Evolutionary conservation across 2,888 invertebrate species (phyloP), one percentile per base, ranked within the genome.

Genomic region (Entomobrya multifasciata): DNA sequence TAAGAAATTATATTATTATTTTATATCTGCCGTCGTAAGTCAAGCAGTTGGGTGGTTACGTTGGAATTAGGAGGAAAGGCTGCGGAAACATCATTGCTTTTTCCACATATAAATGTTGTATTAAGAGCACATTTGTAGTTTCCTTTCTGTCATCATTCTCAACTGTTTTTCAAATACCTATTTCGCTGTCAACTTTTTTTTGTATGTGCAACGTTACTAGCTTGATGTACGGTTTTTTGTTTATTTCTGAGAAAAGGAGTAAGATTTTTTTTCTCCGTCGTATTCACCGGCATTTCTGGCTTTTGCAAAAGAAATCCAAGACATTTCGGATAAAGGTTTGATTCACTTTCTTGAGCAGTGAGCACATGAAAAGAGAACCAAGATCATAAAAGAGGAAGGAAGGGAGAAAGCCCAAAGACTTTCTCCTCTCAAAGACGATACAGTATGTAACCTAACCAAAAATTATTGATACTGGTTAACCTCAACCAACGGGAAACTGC

Each of bases 391-490:
- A 87, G 76, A 77, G 81, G 60, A 77, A 81, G 86, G 80, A 81
- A 87, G 76, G 15, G 17, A 49, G 41, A 86, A 72, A 70, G 62
- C n/a, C 70, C 60, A 74, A 74, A 74, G 74, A 52, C 74, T 25
- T 27, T 76, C 36, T 83, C 55, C 49, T 25, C 55, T 65, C 62
- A 49, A 78, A 25, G 74, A 78, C 41, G 44, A 74, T 62, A 60
- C 74, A 44, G 62, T 60, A 25, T 76, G 74, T 22, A 60, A 44
- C 81, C 36, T 6, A 36, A 81, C 62, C 80, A 55, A 36, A 62
- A 86, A 57, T 65, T 36, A 85, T 44, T 82, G 70, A 81, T 47
- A 76, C 13, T 81, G 86, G 86, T 82, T 87, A 87, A 81, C 86
- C 86, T 87, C 86, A 81, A 49, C 76, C 52, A 77, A 6, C 22